These are phyloP conservation scores for Drosophila leonis DNA, from an alignment of 2,888 invertebrate genomes.

Conservation along the genomic window DNA sequence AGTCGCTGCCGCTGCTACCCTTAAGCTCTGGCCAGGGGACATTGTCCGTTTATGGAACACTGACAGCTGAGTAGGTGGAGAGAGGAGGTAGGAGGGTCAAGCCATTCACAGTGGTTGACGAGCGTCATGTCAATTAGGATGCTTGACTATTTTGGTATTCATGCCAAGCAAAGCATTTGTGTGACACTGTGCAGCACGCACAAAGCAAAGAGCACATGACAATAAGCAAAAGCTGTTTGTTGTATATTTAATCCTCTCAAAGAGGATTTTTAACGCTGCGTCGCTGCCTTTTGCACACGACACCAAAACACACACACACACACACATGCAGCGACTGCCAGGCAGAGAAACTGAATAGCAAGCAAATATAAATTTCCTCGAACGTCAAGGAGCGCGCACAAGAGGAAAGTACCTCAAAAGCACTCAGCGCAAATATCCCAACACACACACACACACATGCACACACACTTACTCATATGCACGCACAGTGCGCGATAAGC, in stretches of 20 bases:
- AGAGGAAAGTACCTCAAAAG: conserved; percentile 79
- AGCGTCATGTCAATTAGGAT: conserved; percentile 45
- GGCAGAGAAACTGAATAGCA: conserved; percentile 46
- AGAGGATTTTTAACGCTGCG: conserved; percentile 73
- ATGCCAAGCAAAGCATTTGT: conserved; percentile 11
- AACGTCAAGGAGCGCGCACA: conserved; percentile 66
- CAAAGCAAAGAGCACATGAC: conserved; percentile 59
- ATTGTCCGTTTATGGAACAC: conserved; percentile 78
- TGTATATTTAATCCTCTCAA: conserved; percentile 81
- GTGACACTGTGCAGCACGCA: conserved; percentile 64
- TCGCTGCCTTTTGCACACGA: conserved; percentile 74
- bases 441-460: conserved; percentile 25
- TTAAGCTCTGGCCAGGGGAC: conserved; percentile 77
- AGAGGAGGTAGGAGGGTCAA: not conserved
- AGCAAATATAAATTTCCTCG: conserved; percentile 48
- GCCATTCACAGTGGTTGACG: conserved; percentile 49
- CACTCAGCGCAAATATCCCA: conserved; percentile 67
- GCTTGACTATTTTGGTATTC: conserved; percentile 26
- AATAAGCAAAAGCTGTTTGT: conserved; percentile 66
- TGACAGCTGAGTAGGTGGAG: conserved; percentile 14
- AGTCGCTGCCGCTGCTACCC: conserved; percentile 60
- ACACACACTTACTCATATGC: conserved; percentile 18
- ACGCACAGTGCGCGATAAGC: conserved; percentile 74
- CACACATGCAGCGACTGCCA: conserved; percentile 17
- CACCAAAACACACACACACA: conserved; percentile 54